Base-by-base conservation (phyloP, 2,888 invertebrate species). In the Craniophora ligustri region DNA sequence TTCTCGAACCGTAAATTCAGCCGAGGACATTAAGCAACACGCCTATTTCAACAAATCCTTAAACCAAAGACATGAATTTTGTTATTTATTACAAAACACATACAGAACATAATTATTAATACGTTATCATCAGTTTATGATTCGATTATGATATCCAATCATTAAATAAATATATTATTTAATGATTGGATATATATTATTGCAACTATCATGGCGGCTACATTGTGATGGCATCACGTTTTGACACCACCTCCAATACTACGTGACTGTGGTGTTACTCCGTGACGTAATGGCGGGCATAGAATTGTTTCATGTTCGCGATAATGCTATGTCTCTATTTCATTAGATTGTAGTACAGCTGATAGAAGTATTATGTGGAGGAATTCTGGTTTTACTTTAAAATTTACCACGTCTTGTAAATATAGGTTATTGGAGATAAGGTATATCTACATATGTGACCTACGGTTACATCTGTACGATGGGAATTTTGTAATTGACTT, bases 241-340 rank as follows among this genome's bases (percentile, higher is more conserved):
- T 34, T 62, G 63, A 54, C 44, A 48, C n/a, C 30, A 15, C 21
- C 19, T 14, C 45, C 31, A 63, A 28, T 19, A 31, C 11, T 42
- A 68, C 55, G 64, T 64, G 64, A 62, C 45, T 48, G 53, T 53
- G 45, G 31, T 11, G 16, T 23, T 1, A 7, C 26, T 10, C 4
- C 35, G 64, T 64, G 69, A 63, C 21, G 48, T 54, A 68, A 63
- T 21, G 11, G 31, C 26, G 21, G 51, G 36, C 40, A 8, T 41
- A 26, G 30, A 48, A 54, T 63, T 45, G 31, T 63, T 64, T 31
- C 36, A 48, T 64, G 28, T 40, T 8, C 8, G 35, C 39, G 40
- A 32, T 45, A 44, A 26, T 42, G 14, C 19, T 18, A 42, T 40
- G 21, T 18, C 34, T 40, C 18, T 18, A 41, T 34, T 40, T 42